Evolutionary conservation across 2,888 invertebrate species (phyloP).

Genomic region (Lithosia quadra): DNA sequence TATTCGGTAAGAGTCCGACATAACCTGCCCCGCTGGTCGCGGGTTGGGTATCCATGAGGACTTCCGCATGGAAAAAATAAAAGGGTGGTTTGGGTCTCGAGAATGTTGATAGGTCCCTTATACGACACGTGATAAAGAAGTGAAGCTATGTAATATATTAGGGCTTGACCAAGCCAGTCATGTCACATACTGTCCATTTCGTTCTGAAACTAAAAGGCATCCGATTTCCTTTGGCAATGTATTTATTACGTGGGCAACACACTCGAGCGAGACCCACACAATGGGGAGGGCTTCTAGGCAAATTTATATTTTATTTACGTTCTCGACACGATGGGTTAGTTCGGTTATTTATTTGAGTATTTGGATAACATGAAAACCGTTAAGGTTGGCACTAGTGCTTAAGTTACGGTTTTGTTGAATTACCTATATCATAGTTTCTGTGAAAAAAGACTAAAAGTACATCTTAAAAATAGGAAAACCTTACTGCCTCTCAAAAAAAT

Average conservation of each 20-base stretch:
- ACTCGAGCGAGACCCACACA: conserved; percentile 23
- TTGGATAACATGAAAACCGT: conserved; percentile 33
- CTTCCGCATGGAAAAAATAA: no score
- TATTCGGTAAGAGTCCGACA: no score
- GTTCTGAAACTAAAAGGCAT: neutral
- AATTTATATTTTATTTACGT: conserved; percentile 53
- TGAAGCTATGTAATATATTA: neutral
- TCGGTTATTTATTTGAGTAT: conserved; percentile 47
- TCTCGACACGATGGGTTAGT: conserved; percentile 40
- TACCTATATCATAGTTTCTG: neutral
- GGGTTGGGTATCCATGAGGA: no score
- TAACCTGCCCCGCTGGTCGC: no score
- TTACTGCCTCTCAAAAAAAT: neutral
- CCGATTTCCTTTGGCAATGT: neutral
- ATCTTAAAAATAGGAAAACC: neutral
- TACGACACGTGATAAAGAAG: no score
- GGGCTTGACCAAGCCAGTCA: neutral
- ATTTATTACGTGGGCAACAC: conserved; percentile 15
- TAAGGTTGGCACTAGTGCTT: conserved; percentile 38
- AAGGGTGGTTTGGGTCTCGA: no score
- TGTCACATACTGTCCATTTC: neutral
- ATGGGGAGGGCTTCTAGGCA: conserved; percentile 38
- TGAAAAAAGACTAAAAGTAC: neutral
- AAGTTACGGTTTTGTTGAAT: neutral
- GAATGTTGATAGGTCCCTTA: no score